These are phyloP conservation scores for Cepaea nemoralis DNA, from an alignment of 1,140 invertebrate genomes.

Conservation along the genomic window DNA sequence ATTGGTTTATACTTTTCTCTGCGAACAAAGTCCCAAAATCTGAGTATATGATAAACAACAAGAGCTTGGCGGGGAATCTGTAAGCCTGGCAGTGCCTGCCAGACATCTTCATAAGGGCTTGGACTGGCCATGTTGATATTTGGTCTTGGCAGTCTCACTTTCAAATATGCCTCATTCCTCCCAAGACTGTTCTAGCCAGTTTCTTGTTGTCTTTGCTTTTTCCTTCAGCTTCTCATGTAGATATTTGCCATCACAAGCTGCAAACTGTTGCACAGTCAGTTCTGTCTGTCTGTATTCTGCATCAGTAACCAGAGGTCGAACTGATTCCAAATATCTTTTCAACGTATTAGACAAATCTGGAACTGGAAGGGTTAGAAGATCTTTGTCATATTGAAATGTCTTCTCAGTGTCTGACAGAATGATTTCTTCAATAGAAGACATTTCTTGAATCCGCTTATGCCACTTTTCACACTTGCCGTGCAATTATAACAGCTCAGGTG, in stretches of 20 bases:
- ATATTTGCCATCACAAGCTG: constrained; percentile 66
- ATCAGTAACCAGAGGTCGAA: constrained; percentile 63
- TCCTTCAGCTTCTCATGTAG: constrained; percentile 65
- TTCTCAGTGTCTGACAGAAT: constrained; percentile 25
- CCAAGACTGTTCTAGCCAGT: constrained; percentile 73
- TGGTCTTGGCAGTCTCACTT: constrained; percentile 65
- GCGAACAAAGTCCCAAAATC: constrained; percentile 69
- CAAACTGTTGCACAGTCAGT: constrained; percentile 68
- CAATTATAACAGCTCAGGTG: too few relatives aligned
- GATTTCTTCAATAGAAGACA: constrained; percentile 12
- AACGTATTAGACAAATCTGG: constrained; percentile 28
- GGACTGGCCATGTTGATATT: constrained; percentile 69
- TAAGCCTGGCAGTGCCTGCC: constrained; percentile 58
- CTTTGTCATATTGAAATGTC: constrained; percentile 38
- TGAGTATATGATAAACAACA: constrained; percentile 55
- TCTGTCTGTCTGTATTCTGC: constrained; percentile 69
- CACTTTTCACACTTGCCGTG: too few relatives aligned
- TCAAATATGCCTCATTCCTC: constrained; percentile 69
- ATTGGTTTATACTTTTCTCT: constrained; percentile 35
- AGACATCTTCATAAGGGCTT: constrained; percentile 64
- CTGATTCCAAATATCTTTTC: constrained; percentile 51
- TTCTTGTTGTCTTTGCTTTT: constrained; percentile 63
- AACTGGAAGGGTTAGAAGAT: constrained; percentile 29
- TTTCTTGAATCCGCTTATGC: not conserved
- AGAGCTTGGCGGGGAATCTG: constrained; percentile 65